Percentiles rank a stretch among this genome's conserved stretches.
phyloP scores from a whole-genome alignment of 2,888 invertebrate genomes.

The Linhomoeus sp. region DNA sequence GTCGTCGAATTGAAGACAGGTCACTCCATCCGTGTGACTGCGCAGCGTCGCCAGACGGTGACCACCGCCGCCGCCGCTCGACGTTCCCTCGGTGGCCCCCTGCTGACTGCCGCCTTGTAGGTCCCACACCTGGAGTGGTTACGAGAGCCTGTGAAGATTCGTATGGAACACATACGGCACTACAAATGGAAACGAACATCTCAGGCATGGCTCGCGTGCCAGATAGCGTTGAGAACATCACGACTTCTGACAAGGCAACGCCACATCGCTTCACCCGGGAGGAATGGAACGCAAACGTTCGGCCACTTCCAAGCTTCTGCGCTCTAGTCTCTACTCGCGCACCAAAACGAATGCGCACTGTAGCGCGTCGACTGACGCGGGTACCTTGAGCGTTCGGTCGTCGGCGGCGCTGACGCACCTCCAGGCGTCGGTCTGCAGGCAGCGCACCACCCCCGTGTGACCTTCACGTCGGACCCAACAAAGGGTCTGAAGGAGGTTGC shows the following conservation, averaged over 20 bases:
- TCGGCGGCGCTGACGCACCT: constrained; percentile 37
- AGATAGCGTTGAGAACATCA: no score
- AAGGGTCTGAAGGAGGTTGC: constrained; percentile 25
- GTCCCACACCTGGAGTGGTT: constrained; percentile 32
- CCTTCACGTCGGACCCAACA: constrained; percentile 39
- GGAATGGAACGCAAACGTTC: no score
- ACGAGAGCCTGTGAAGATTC: background rate
- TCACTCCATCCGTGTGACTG: constrained; percentile 37
- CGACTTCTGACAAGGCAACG: no score
- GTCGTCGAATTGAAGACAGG: constrained; percentile 38
- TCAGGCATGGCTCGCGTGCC: no score
- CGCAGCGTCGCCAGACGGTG: constrained; percentile 32
- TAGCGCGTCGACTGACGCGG: background rate
- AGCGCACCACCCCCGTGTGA: constrained; percentile 37
- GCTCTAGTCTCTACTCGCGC: no score
- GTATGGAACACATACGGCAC: background rate
- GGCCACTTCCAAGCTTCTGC: no score
- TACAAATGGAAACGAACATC: background rate
- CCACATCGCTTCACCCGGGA: no score
- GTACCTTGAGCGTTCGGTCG: constrained; percentile 36
- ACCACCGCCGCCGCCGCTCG: no score
- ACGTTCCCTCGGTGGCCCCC: no score
- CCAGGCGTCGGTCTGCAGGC: constrained; percentile 36
- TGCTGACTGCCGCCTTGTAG: constrained; percentile 29
- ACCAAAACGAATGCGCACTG: background rate